These are phyloP conservation scores for Heterodera filipjevi DNA, from an alignment of 2,888 invertebrate species.

Conservation along the genomic window DNA sequence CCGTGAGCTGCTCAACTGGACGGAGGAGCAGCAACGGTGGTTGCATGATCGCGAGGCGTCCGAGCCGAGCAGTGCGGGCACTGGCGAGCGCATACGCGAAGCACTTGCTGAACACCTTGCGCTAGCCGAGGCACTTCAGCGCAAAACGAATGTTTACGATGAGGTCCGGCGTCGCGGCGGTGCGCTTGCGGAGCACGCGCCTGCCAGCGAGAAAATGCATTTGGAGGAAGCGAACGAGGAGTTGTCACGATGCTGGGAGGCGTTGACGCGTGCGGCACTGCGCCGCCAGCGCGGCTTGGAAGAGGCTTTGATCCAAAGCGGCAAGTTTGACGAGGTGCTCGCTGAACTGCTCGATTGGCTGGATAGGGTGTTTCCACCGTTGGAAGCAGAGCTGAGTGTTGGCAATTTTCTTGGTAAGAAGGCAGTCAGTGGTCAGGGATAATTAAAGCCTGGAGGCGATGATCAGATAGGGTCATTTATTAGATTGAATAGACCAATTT, in stretches of 20 bases:
- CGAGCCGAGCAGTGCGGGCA: neutral
- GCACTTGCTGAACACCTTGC: conserved; percentile 41
- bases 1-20: conserved; percentile 42
- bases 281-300: conserved; percentile 74
- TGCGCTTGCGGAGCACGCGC: conserved; percentile 87
- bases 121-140: conserved; percentile 85
- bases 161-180: conserved; percentile 74
- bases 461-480: neutral
- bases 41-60: conserved; percentile 16
- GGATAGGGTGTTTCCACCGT: conserved; percentile 64
- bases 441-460: no score
- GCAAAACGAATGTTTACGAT: conserved; percentile 69
- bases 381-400: conserved; percentile 41
- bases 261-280: conserved; percentile 34
- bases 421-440: neutral
- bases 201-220: conserved; percentile 82
- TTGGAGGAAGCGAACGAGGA: conserved; percentile 85
- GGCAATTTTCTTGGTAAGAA: conserved; percentile 29
- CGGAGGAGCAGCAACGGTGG: conserved; percentile 27
- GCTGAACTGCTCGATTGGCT: conserved; percentile 86
- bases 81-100: conserved; percentile 41
- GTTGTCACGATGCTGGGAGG: conserved; percentile 72
- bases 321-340: conserved; percentile 93
- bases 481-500: no score
- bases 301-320: conserved; percentile 90